Base-by-base conservation (phyloP, 2,113 vertebrate species). In the Proteles cristata region DNA sequence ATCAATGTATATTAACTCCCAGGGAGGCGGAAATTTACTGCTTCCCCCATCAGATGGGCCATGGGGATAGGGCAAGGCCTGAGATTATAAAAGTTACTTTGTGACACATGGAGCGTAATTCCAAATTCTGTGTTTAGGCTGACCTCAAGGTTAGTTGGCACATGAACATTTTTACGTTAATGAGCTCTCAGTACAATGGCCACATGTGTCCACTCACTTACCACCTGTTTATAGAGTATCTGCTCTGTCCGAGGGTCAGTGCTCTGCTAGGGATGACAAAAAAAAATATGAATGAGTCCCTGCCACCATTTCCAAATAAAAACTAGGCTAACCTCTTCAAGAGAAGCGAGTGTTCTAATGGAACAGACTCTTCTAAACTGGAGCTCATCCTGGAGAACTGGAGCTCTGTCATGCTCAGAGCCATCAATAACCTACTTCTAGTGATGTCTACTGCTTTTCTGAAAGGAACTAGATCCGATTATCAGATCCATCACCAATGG, bases 1-100 rank as follows among this genome's bases (percentile, higher is more conserved):
- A 96, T 98, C 94, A 86, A 97, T 95, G 94, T 81, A 65, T 74
- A 88, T 95, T 55, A 96, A 79, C 76, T 90, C 86, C 65, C 50
- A 71, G 50, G 84, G 81, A 96, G 88, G 93, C 0, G 21, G 65
- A 86, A 68, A 88, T 96, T 76, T 81, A 76, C 48, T 12, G 10
- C 31, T 94, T 50, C 84, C 92, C 33, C 85, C 66, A 43, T 23
- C 39, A 88, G 55, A 90, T 0, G 19, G 73, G 93, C 76, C 68
- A 73, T 2, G 15, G 88, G 77, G 63, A 81, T 53, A 71, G 61
- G 80, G 61, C 6, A 11, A 94, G 58, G 61, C 53, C 58, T 53
- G 81, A 80, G 84, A 85, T 76, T 76, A 90, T 76, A 58, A 86
- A 69, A 83, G 87, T 43, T 45, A 76, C 58, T 83, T 55, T 68